Base-by-base conservation (phyloP, 2,113 vertebrate species). In the Telmatochromis sp. region DNA sequence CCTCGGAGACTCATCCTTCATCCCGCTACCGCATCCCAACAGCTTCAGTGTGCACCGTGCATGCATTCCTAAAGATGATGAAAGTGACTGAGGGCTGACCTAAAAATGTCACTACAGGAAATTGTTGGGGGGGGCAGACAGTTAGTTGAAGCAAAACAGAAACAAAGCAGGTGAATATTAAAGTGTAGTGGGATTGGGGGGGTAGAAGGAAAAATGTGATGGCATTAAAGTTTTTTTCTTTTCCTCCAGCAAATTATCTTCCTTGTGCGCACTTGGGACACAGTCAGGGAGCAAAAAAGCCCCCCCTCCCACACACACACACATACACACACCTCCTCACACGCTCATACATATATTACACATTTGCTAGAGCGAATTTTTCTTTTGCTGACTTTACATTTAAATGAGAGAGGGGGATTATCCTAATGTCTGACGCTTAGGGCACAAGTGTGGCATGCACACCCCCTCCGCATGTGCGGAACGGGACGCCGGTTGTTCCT, bases 351-450 rank as follows among this genome's bases (percentile, higher is more conserved):
- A 92, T 84, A 86, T 73, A 87, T 63, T 82, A 87, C 47, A 90
- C 85, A 91, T 89, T 83, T 90, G 86, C 87, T 53, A 37, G 60
- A 94, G 87, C 13, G 11, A 93, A 90, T 93, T 91, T 89, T 89
- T 91, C 89, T 96, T 95, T 91, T 95, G 94, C 95, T 96, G 95
- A 96, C 93, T 96, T 95, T 96, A 93, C 94, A 95, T 94, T 95
- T 95, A 92, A 94, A 94, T 94, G 93, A 94, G 94, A 86, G 45
- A 90, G 55, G 65, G 80, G 93, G 92, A 95, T 96, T 93, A 94
- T 92, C 92, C 92, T 92, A 94, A 95, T 93, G 94, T 92, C 83
- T 94, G 94, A 87, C 14, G 92, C 94, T 94, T 45, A 88, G 86
- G 94, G 93, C 87, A 65, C 86, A 84, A 91, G 88, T 79, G 82